phyloP scores from a whole-genome alignment of 2,888 invertebrate species.

The Lycia hirtaria region DNA sequence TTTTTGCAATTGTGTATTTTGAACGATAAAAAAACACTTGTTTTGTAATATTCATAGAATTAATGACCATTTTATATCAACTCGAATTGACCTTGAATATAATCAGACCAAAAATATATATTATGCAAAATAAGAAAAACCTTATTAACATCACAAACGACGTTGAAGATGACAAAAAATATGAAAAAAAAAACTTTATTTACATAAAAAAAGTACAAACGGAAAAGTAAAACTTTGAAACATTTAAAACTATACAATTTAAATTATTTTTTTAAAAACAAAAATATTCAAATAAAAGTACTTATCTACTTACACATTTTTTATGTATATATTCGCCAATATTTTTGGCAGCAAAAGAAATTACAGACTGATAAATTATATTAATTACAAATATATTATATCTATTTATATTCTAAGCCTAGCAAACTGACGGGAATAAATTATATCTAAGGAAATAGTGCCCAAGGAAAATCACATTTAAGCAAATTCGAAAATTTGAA shows the following conservation, averaged over 20 bases:
- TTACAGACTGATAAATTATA: no score
- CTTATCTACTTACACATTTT: background rate
- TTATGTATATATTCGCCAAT: background rate
- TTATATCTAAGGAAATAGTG: background rate
- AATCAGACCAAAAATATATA: background rate
- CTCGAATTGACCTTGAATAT: no score
- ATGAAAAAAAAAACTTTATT: background rate
- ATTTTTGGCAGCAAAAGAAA: slow-evolving; percentile 17
- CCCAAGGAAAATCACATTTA: background rate
- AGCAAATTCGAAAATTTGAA: no score
- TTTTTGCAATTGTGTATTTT: background rate
- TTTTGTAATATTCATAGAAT: background rate
- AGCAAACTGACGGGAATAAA: slow-evolving; percentile 5
- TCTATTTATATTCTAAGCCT: background rate
- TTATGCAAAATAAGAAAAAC: background rate
- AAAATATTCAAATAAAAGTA: background rate
- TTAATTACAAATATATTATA: no score
- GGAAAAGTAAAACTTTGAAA: no score
- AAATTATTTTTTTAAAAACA: no score
- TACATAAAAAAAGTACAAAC: no score
- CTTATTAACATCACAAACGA: background rate
- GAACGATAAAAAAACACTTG: background rate
- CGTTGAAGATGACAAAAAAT: background rate
- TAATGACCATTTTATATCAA: background rate
- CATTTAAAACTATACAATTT: no score